Conservation (phyloP, 2,113 vertebrate genomes). For the Lepisosteus oculatus region DNA sequence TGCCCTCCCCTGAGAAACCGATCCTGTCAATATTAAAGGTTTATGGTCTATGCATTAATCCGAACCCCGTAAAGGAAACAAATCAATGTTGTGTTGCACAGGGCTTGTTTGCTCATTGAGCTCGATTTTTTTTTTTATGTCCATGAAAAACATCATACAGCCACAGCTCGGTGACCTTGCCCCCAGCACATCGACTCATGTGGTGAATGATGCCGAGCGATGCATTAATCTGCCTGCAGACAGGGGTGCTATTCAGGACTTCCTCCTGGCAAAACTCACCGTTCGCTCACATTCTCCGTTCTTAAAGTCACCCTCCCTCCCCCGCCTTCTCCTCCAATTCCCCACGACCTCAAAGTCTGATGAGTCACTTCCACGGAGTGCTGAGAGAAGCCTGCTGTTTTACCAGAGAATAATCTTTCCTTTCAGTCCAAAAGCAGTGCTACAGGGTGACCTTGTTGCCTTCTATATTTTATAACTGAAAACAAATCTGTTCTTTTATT, state of each 20-base stretch:
- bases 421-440: too few relatives aligned
- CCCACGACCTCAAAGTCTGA: too few relatives aligned
- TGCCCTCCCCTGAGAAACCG: too few relatives aligned
- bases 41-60: background rate
- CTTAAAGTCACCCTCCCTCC: too few relatives aligned
- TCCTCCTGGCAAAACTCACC: background rate
- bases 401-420: too few relatives aligned
- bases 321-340: too few relatives aligned
- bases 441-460: too few relatives aligned
- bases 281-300: too few relatives aligned
- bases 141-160: constrained; percentile 11
- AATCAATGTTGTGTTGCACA: background rate
- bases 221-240: constrained; percentile 23
- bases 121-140: constrained; percentile 4
- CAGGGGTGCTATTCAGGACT: background rate
- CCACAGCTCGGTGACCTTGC: constrained; percentile 26
- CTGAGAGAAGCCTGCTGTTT: too few relatives aligned
- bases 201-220: constrained; percentile 21
- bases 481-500: too few relatives aligned
- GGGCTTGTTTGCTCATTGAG: background rate
- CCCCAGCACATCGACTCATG: constrained; percentile 7
- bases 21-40: background rate
- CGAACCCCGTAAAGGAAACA: background rate
- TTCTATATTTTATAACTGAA: too few relatives aligned
- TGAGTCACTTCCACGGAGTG: too few relatives aligned